A percentile compares a stretch with the other conserved stretches of the same genome.
phyloP scores from a whole-genome alignment of 2,888 invertebrate species.

The Epistrophella euchroma region DNA sequence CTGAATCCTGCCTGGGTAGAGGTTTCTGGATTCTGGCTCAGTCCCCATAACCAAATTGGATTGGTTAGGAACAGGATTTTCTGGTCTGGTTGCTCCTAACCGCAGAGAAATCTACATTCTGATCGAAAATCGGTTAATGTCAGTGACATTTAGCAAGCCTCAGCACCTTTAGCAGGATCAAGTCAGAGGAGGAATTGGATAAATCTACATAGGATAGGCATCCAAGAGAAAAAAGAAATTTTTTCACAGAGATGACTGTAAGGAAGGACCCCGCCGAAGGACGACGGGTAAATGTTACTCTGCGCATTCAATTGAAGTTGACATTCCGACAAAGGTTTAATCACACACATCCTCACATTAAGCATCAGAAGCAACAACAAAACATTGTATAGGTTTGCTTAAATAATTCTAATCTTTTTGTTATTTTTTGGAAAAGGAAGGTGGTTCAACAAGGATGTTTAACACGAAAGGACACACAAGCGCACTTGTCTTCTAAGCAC shows the following conservation, averaged over 20 bases:
- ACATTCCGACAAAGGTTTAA: conserved; percentile 63
- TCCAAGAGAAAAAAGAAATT: conserved; percentile 18
- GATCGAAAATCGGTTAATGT: conserved; percentile 73
- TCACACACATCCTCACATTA: conserved; percentile 48
- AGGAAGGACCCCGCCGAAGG: background rate
- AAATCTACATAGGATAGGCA: background rate
- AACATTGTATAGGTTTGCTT: conserved; percentile 42
- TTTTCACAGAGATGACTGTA: conserved; percentile 6
- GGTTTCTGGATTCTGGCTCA: background rate
- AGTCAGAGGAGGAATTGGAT: background rate
- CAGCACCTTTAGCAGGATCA: conserved; percentile 60
- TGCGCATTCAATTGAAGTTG: conserved; percentile 54
- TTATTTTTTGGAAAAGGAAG: conserved; percentile 38
- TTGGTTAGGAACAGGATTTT: conserved; percentile 70
- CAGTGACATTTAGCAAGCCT: conserved; percentile 71
- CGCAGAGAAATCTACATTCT: conserved; percentile 74
- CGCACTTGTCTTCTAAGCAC: conserved; percentile 59
- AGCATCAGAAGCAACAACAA: conserved; percentile 11
- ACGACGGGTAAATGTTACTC: conserved; percentile 37
- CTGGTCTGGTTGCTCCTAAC: conserved; percentile 69
- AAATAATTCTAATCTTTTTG: conserved; percentile 68
- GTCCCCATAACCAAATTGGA: conserved; percentile 51
- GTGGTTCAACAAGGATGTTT: conserved; percentile 67
- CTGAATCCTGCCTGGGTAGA: background rate
- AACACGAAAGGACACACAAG: conserved; percentile 63